Evolutionary conservation across 2,888 invertebrate species (phyloP).

Genomic region (Alloplasta piceator): DNA sequence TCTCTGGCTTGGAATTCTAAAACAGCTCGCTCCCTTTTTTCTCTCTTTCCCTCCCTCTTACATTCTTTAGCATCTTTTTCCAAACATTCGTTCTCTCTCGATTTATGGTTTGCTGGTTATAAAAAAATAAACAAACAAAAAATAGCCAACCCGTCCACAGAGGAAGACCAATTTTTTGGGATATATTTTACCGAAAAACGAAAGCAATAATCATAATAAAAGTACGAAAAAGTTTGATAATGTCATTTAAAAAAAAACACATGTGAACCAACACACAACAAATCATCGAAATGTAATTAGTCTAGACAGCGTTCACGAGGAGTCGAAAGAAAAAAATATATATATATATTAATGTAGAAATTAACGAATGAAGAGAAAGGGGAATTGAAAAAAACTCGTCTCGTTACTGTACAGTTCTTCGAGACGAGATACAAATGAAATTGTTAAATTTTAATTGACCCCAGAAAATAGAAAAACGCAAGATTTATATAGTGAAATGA

Average conservation of each 20-base stretch:
- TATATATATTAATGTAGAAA: slow-evolving; percentile 29
- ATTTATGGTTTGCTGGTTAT: no score
- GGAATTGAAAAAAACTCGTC: slow-evolving; percentile 17
- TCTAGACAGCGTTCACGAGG: slow-evolving; percentile 45
- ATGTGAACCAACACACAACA: no score
- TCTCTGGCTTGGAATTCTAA: not conserved
- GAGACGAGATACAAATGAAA: slow-evolving; percentile 38
- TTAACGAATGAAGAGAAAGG: slow-evolving; percentile 18
- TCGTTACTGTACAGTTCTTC: slow-evolving; percentile 53
- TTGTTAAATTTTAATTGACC: slow-evolving; percentile 46
- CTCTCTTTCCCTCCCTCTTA: slow-evolving; percentile 2
- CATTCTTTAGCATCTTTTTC: not conserved
- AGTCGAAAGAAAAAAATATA: slow-evolving; percentile 28
- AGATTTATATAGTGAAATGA: slow-evolving; percentile 34
- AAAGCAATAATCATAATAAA: no score
- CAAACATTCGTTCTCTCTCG: not conserved
- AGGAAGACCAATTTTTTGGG: slow-evolving; percentile 48
- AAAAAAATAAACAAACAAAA: slow-evolving; percentile 12
- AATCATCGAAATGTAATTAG: slow-evolving; percentile 51
- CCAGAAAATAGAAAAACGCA: slow-evolving; percentile 32
- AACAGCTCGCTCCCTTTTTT: not conserved
- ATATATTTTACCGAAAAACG: not conserved
- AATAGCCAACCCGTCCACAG: slow-evolving; percentile 58
- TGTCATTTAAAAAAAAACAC: slow-evolving; percentile 29
- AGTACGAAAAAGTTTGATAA: slow-evolving; percentile 5